Conservation (phyloP, 2,113 vertebrate genomes). For the Catagonus wagneri region DNA sequence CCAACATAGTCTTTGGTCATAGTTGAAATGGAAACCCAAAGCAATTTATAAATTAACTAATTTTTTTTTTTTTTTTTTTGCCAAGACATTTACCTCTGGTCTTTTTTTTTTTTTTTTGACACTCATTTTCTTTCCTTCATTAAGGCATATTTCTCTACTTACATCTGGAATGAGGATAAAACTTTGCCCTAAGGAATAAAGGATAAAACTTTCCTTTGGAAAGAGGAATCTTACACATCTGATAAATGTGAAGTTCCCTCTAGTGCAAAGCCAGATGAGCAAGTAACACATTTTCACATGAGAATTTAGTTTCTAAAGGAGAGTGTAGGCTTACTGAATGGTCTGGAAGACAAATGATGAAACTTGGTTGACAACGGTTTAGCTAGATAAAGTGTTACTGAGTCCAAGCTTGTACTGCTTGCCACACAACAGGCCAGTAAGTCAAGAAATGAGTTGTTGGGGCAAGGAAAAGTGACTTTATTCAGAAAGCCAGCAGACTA, state of each 20-base stretch:
- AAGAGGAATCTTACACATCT: background rate
- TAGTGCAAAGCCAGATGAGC: conserved; percentile 5
- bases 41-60: conserved; percentile 9
- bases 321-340: background rate
- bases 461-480: background rate
- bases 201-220: no score
- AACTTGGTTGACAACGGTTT: background rate
- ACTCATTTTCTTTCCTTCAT: background rate
- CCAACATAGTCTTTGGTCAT: background rate
- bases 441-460: background rate
- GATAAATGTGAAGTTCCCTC: background rate
- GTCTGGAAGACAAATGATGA: background rate
- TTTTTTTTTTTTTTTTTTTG: conserved; percentile 32
- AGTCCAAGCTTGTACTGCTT: background rate
- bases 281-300: background rate
- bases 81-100: background rate
- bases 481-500: background rate
- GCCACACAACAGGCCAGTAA: background rate
- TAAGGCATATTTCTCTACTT: background rate
- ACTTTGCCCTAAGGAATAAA: background rate
- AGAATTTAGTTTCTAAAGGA: conserved; percentile 30
- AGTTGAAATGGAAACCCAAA: background rate
- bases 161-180: conserved; percentile 12
- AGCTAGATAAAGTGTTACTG: background rate
- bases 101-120: background rate